phyloP scores from a whole-genome alignment of 2,113 vertebrate genomes.

The Cavia aperea region DNA sequence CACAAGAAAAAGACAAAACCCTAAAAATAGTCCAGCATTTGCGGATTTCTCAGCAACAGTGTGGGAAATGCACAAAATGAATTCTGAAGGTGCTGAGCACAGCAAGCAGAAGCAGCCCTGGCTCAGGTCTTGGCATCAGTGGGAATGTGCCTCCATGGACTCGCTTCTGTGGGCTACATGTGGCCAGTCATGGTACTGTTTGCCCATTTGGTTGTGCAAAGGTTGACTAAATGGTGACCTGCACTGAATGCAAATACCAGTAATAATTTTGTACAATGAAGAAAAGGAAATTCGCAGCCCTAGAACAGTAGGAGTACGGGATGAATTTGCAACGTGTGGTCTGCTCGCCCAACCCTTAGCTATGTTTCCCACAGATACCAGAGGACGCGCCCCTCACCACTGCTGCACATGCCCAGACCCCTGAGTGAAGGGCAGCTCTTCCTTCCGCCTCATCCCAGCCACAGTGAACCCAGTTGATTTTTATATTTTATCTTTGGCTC shows the following conservation, averaged over 20 bases:
- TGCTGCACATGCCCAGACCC: background rate
- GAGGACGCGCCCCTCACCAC: background rate
- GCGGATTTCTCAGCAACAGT: background rate
- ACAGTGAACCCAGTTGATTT: background rate
- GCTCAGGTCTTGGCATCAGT: background rate
- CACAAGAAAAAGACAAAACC: background rate
- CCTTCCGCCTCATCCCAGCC: background rate
- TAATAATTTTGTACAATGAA: background rate
- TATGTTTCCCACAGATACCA: background rate
- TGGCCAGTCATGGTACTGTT: background rate
- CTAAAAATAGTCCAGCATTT: constrained; percentile 11
- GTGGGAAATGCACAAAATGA: background rate
- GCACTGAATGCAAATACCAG: background rate
- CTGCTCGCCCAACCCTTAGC: background rate
- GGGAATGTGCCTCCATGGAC: background rate
- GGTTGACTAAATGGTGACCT: background rate
- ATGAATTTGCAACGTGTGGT: background rate
- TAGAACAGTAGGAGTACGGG: background rate
- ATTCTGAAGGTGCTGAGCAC: background rate
- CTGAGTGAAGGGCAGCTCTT: background rate
- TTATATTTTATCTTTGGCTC: background rate
- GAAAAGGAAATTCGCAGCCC: background rate
- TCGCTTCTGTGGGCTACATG: background rate
- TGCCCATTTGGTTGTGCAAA: background rate
- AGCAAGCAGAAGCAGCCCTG: background rate